These are phyloP conservation scores for Oxyteleia sp. DNA, from an alignment of 2,888 invertebrate species.

Conservation along the genomic window DNA sequence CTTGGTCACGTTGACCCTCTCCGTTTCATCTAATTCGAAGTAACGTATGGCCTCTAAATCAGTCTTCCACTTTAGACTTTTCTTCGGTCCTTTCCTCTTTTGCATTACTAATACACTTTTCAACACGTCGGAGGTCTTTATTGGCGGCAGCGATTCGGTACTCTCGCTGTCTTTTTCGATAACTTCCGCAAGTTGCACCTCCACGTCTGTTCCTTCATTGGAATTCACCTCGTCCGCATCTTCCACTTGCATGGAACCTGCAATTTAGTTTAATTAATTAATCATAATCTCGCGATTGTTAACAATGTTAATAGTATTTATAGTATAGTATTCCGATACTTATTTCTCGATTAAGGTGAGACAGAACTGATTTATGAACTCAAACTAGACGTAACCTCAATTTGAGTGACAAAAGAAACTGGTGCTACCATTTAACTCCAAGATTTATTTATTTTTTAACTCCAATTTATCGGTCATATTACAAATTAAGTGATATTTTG, in stretches of 20 bases:
- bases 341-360: too few species aligned
- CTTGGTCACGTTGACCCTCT: conserved; percentile 97
- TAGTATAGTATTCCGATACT: too few species aligned
- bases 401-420: too few species aligned
- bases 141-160: conserved; percentile 70
- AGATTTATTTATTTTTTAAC: too few species aligned
- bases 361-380: too few species aligned
- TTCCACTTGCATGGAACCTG: conserved; percentile 83
- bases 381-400: too few species aligned
- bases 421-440: too few species aligned
- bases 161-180: conserved; percentile 76
- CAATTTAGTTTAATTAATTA: too few species aligned
- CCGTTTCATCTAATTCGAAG: conserved; percentile 98
- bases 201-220: conserved; percentile 79
- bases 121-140: conserved; percentile 89
- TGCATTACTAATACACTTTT: conserved; percentile 93
- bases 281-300: too few species aligned
- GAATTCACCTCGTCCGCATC: conserved; percentile 82
- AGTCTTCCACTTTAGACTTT: conserved; percentile 94
- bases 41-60: conserved; percentile 95
- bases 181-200: conserved; percentile 74
- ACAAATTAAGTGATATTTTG: too few species aligned
- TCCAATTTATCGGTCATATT: too few species aligned
- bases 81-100: conserved; percentile 93
- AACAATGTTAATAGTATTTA: too few species aligned